A percentile compares a stretch with the other conserved stretches of the same genome.
Evolutionary conservation across 64 coral and sea anemone species (phyloP).

Genomic region (Stichodactyla helianthus): DNA sequence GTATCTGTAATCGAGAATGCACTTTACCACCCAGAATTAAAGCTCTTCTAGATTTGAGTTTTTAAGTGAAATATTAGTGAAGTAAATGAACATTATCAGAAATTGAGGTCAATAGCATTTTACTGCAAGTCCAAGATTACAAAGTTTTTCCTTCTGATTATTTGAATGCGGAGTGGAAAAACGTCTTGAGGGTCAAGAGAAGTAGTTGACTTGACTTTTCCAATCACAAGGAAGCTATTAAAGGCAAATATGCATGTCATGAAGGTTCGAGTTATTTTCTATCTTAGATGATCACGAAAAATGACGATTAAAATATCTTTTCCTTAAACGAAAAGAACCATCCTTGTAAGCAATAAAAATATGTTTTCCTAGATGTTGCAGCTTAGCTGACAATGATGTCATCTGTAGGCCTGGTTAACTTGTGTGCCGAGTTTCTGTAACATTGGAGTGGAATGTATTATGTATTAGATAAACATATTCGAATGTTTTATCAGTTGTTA

Average conservation of each 20-base stretch:
- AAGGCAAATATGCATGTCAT: neutral
- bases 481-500: conserved; percentile 10
- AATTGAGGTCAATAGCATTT: neutral
- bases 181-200: neutral
- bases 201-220: neutral
- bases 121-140: neutral
- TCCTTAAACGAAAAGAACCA: neutral
- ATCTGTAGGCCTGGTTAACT: neutral
- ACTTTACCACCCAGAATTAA: neutral
- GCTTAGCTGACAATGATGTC: neutral
- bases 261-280: neutral
- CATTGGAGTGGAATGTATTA: neutral
- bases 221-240: neutral
- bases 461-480: neutral
- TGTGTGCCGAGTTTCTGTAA: neutral
- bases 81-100: neutral
- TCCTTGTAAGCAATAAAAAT: neutral
- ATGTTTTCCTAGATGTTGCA: neutral
- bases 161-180: neutral
- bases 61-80: neutral
- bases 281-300: neutral
- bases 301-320: neutral
- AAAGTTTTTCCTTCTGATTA: neutral
- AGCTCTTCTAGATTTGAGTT: neutral
- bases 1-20: too few species aligned